Evolutionary conservation across 2,888 invertebrate genomes (phyloP), one percentile per base, ranked within the genome.

Genomic region (Candidula unifasciata): DNA sequence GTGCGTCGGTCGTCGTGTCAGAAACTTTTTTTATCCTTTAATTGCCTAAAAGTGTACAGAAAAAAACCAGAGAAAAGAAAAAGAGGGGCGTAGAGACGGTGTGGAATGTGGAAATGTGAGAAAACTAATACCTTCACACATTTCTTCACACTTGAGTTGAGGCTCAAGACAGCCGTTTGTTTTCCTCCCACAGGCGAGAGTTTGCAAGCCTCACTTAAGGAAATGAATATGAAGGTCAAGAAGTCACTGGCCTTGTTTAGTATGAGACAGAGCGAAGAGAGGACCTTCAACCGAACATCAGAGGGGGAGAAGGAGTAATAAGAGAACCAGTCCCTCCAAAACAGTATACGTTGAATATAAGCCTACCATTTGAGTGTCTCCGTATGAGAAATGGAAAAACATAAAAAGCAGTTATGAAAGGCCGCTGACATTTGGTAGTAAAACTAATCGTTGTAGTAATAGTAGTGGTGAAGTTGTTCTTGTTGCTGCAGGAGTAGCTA

Each of bases 191-290:
- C 37, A 64, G 64, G 77, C 77, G 60, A n/a, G 77, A 54, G 77
- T 78, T 78, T 60, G 24, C n/a, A 21, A 16, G 57, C 37, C 60
- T 60, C 35, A 33, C 35, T 60, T 78, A 24, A n/a, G 52, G 64
- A 78, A n/a, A 8, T 33, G 16, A 78, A 60, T 64, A 60, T 64
- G 77, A 64, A 52, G 77, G 77, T 78, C 77, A 64, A 78, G 77
- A 52, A 60, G 77, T 78, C 60, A 64, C 35, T n/a, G 77, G 60
- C 64, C 77, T 78, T 77, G 77, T 77, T 78, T 78, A 78, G 60
- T 60, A 78, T 78, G 35, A 35, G 52, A 27, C n/a, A 60, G 27
- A 33, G 35, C 35, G 60, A 78, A 64, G 57, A 33, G 33, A 77
- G 21, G 77, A 33, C 77, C n/a, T 21, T 13, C 5, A 44, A 10